A percentile compares a stretch with the other conserved stretches of the same genome.
These are phyloP conservation scores for Catamblyrhynchus diadema DNA, from an alignment of 2,797 vertebrate genomes.

Conservation along the genomic window DNA sequence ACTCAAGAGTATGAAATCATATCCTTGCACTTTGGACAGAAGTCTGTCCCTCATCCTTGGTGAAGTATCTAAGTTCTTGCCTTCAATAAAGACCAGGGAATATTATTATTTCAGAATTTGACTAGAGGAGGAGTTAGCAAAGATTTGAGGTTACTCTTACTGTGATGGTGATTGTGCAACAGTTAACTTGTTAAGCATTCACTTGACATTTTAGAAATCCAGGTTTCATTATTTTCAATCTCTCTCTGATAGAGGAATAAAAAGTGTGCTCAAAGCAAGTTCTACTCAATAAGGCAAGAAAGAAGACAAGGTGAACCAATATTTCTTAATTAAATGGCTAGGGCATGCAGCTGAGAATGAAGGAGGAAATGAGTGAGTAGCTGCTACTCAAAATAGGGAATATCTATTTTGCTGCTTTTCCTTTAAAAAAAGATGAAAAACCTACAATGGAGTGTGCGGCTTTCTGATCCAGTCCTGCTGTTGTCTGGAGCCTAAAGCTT, in stretches of 20 bases:
- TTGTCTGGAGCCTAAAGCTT: not conserved
- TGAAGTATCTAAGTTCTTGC: not conserved
- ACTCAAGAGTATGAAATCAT: not conserved
- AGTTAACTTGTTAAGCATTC: not conserved
- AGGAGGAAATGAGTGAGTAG: not conserved
- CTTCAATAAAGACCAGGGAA: not conserved
- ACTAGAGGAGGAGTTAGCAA: not conserved
- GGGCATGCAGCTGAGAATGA: not conserved
- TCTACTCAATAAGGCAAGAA: not conserved
- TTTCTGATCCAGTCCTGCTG: not conserved
- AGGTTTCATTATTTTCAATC: not conserved
- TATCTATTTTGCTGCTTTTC: not conserved
- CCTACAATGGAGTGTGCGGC: not conserved
- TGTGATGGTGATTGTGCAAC: not conserved
- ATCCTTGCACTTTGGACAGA: not conserved
- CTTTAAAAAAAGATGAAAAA: not conserved
- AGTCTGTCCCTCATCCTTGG: not conserved
- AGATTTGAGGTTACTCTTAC: not conserved
- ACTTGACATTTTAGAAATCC: not conserved
- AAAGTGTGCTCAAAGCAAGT: not conserved
- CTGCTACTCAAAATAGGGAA: not conserved
- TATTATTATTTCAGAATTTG: not conserved
- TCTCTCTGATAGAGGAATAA: not conserved
- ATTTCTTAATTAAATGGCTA: not conserved
- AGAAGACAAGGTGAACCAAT: not conserved